Evolutionary conservation across 2,113 vertebrate genomes (phyloP).

Genomic region (Dinomys branickii): DNA sequence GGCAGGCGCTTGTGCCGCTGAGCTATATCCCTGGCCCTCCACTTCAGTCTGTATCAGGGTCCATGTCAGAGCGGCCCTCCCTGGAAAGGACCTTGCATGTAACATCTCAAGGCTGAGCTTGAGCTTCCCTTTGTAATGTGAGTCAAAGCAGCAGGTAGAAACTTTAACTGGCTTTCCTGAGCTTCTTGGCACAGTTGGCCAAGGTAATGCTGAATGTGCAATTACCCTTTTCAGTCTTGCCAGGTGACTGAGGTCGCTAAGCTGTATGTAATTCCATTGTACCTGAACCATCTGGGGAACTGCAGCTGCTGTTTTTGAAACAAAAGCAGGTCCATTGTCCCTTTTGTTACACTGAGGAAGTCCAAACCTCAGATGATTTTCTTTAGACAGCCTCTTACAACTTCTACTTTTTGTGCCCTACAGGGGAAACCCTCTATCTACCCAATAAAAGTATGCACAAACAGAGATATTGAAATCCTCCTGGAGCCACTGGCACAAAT

Average conservation of each 20-base stretch:
- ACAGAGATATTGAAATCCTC: not conserved
- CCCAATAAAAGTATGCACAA: not conserved
- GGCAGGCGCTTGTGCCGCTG: no score
- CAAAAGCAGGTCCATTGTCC: not conserved
- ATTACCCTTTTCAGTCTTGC: not conserved
- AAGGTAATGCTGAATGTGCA: not conserved
- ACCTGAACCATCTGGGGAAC: not conserved
- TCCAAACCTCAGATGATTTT: not conserved
- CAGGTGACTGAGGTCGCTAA: not conserved
- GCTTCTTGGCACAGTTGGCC: not conserved
- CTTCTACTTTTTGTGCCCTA: not conserved
- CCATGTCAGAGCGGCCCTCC: not conserved
- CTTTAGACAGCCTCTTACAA: not conserved
- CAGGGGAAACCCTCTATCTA: not conserved
- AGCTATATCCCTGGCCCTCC: no score
- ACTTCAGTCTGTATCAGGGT: not conserved
- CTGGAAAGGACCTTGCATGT: not conserved
- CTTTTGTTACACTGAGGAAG: not conserved
- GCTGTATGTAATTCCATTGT: not conserved
- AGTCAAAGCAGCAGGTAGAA: not conserved
- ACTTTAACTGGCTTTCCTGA: not conserved
- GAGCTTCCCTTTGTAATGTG: not conserved
- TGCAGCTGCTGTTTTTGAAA: not conserved
- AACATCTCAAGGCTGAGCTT: not conserved
- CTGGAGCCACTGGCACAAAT: not conserved